A percentile compares a stretch with the other conserved stretches of the same genome.
phyloP scores from a whole-genome alignment of 2,113 vertebrate species.

The Pelecanus crispus region DNA sequence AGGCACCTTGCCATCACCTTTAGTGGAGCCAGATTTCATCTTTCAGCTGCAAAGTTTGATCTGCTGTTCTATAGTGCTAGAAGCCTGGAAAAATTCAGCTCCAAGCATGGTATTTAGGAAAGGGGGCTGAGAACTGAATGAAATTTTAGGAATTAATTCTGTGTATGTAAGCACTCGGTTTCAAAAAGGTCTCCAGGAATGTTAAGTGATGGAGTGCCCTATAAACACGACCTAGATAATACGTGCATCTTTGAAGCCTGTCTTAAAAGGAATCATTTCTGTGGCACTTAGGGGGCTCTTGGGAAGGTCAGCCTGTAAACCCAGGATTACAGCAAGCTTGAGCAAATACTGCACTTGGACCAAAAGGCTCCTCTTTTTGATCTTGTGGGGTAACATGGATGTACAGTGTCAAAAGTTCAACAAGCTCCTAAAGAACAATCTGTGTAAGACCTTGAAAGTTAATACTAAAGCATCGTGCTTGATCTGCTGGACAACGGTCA shows the following conservation, averaged over 20 bases:
- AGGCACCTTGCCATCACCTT: neutral
- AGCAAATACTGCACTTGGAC: neutral
- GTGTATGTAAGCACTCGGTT: neutral
- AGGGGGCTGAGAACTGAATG: neutral
- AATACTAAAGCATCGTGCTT: neutral
- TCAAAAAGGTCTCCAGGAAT: neutral
- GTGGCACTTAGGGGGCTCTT: neutral
- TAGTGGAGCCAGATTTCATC: neutral
- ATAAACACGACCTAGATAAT: neutral
- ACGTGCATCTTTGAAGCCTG: neutral
- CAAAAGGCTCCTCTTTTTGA: neutral
- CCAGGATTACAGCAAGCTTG: neutral
- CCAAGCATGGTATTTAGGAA: neutral
- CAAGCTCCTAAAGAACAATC: neutral
- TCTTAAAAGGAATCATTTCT: neutral
- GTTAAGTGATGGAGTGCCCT: neutral
- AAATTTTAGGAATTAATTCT: neutral
- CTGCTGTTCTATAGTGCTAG: neutral
- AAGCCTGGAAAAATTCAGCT: neutral
- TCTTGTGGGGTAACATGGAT: neutral
- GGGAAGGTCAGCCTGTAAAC: neutral
- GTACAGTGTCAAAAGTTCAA: neutral
- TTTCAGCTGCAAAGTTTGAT: neutral
- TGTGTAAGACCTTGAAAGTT: slow-evolving; percentile 30
- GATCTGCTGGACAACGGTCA: neutral